Base-by-base conservation (phyloP, 2,888 invertebrate genomes). In the Rhingia rostrata region DNA sequence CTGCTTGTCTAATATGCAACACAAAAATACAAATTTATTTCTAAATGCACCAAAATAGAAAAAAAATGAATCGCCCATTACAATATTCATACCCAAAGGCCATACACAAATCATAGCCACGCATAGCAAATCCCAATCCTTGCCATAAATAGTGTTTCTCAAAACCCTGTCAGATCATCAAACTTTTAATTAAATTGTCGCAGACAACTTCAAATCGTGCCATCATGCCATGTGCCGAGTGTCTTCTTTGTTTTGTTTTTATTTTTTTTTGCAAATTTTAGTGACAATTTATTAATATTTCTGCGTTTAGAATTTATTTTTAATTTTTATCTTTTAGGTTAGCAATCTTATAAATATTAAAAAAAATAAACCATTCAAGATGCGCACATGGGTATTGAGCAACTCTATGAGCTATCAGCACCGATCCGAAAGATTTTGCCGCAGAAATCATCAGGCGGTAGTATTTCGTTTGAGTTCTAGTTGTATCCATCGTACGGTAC, bases 221-320 rank as follows among this genome's bases (percentile, higher is more conserved):
- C 70, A 63, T 58, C 22, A 7, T 43, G 70, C 70, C 78, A 70
- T 63, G 56, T 70, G 56, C 22, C 22, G 22, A 22, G 22, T 22
- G 22, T 22, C 22, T 22, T 22, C 22, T 22, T 22, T 22, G 22
- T 49, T 61, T 47, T 49, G 63, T 64, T 70, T 64, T 58, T 14
- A 4, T 30, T 49, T 49, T 30, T 49, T 6, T 49, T 49, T 22
- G 22, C 22, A 22, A 75, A 66, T 70, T 78, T 43, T 51, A 54
- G 64, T 58, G 72, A 79, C 72, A 79, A 64, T 79, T 58, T 79
- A 79, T 79, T 45, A 72, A 72, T 79, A 72, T 53, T 54, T 35
- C 43, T 37, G 14, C 54, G 53, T 30, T 47, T 53, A 22, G 35
- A 49, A 49, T 12, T 41, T 9, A 2, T 39, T 66, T 60, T 64